A percentile compares a stretch with the other conserved stretches of the same genome.
These are phyloP conservation scores for Eupithecia dodoneata DNA, from an alignment of 2,888 invertebrate genomes.

Conservation along the genomic window DNA sequence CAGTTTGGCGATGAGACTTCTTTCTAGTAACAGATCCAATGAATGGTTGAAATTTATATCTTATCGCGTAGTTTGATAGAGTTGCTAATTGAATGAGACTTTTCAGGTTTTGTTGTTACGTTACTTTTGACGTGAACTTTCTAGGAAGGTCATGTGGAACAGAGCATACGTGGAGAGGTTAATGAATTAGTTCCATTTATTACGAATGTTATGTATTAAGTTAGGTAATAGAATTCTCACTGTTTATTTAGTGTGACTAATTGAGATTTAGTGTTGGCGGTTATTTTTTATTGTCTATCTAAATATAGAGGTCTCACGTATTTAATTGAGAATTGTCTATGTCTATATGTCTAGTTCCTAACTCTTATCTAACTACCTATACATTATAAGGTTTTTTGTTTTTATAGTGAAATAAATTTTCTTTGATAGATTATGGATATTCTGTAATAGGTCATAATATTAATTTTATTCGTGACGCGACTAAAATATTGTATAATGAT, in stretches of 20 bases:
- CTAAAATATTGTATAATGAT: background rate
- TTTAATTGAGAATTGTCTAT: background rate
- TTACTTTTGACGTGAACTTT: constrained; percentile 61
- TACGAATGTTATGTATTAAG: constrained; percentile 9
- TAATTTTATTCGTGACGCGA: background rate
- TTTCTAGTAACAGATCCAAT: background rate
- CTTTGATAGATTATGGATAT: too few species aligned
- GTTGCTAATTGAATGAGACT: constrained; percentile 44
- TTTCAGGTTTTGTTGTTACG: constrained; percentile 56
- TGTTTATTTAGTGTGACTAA: constrained; percentile 11
- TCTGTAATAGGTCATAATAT: background rate
- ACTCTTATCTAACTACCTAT: background rate
- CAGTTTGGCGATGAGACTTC: background rate
- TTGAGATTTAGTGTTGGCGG: background rate
- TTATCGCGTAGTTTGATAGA: background rate
- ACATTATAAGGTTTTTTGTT: background rate
- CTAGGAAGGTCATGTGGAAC: constrained; percentile 70
- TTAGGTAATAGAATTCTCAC: constrained; percentile 13
- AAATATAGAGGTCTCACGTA: background rate
- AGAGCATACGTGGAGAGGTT: constrained; percentile 42
- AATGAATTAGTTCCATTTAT: constrained; percentile 16
- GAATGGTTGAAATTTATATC: constrained; percentile 4
- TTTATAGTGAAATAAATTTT: background rate
- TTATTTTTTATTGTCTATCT: constrained; percentile 8
- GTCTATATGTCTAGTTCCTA: background rate